Evolutionary conservation across 2,113 vertebrate species (phyloP).

Genomic region (Orientallactaga bullata): DNA sequence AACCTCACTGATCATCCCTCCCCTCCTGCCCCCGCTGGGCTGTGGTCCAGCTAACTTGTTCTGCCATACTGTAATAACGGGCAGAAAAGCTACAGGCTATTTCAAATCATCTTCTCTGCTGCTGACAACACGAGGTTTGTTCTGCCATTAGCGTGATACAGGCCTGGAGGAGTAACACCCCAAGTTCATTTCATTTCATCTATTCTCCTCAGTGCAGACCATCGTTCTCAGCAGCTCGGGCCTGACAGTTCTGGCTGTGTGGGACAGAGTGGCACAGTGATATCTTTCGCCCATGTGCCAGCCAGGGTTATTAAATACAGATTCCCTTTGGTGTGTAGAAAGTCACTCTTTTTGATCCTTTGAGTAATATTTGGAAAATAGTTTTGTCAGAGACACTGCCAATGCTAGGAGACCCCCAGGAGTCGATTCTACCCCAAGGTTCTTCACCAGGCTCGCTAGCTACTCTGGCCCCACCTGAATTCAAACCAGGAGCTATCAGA

Average conservation of each 20-base stretch:
- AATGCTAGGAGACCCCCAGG: neutral
- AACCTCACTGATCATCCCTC: neutral
- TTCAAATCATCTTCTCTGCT: neutral
- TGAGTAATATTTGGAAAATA: neutral
- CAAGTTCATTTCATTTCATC: neutral
- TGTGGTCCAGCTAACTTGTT: neutral
- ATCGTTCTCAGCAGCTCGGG: neutral
- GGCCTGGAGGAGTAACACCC: neutral
- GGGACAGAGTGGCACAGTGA: neutral
- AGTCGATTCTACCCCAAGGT: neutral
- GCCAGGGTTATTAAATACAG: neutral
- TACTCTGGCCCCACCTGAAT: neutral
- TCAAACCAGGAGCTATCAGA: neutral
- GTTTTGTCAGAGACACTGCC: neutral
- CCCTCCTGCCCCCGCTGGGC: too few species aligned
- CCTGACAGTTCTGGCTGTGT: neutral
- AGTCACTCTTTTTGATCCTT: neutral
- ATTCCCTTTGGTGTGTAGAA: neutral
- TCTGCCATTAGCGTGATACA: neutral
- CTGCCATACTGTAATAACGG: neutral
- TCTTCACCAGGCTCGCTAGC: neutral
- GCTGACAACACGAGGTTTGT: neutral
- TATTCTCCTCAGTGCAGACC: neutral
- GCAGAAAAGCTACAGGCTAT: neutral
- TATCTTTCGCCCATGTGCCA: neutral